Evolutionary conservation across 2,888 invertebrate species (phyloP).

Genomic region (Heliconius charithonia): DNA sequence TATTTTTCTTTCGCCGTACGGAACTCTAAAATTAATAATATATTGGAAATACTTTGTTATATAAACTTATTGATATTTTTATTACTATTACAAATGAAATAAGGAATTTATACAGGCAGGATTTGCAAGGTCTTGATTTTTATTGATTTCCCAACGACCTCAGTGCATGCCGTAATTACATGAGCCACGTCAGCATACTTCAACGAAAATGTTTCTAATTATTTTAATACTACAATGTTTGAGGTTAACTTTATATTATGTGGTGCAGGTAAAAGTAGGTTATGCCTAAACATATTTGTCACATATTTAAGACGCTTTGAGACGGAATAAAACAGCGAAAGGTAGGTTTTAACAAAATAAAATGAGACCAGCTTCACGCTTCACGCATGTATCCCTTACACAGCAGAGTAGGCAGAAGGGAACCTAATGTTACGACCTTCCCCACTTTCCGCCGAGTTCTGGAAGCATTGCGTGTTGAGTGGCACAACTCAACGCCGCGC

Average conservation of each 20-base stretch:
- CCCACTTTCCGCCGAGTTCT: too few relatives aligned
- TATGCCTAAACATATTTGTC: constrained; percentile 11
- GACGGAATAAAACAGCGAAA: constrained; percentile 11
- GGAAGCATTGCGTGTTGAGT: too few relatives aligned
- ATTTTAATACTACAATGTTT: neutral
- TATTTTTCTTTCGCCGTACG: too few relatives aligned
- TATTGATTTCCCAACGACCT: constrained; percentile 21
- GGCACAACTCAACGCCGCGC: too few relatives aligned
- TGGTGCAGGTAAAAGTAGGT: neutral
- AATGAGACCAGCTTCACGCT: too few relatives aligned
- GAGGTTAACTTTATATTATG: neutral
- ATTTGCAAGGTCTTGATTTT: constrained; percentile 10
- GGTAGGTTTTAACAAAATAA: constrained; percentile 9
- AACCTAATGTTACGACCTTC: too few relatives aligned
- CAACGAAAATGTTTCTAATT: constrained; percentile 10
- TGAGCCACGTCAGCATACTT: neutral
- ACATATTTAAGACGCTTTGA: constrained; percentile 5
- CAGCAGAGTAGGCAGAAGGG: too few relatives aligned
- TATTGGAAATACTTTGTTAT: neutral
- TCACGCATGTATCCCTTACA: too few relatives aligned
- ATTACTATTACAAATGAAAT: neutral
- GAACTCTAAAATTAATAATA: too few relatives aligned
- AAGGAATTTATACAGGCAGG: neutral
- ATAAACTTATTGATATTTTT: neutral
- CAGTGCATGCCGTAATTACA: constrained; percentile 11